These are phyloP conservation scores for Grapholita molesta DNA, from an alignment of 1,140 invertebrate species.

Conservation along the genomic window DNA sequence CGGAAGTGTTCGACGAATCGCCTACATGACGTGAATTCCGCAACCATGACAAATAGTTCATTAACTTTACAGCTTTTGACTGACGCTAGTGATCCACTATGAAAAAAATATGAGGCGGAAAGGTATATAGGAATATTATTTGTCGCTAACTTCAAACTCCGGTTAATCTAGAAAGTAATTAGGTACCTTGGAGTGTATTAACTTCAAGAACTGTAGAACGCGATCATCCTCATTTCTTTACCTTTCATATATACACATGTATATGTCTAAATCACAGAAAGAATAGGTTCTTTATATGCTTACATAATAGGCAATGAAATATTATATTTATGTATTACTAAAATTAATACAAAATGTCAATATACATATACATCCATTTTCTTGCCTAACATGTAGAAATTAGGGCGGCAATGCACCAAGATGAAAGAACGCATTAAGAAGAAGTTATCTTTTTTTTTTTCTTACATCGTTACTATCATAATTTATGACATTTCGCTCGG, in stretches of 20 bases:
- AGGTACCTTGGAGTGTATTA: no score
- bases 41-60: not conserved
- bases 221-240: no score
- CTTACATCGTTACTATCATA: not conserved
- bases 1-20: constrained; percentile 54
- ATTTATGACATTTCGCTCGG: not conserved
- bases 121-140: no score
- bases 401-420: not conserved
- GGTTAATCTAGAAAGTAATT: no score
- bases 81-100: not conserved
- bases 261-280: no score
- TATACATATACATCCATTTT: not conserved
- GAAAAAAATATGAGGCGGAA: no score
- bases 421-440: not conserved
- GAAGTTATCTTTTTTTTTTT: not conserved
- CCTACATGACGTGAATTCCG: constrained; percentile 40
- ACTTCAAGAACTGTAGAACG: no score
- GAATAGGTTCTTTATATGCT: no score
- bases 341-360: not conserved
- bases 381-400: not conserved
- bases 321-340: not conserved
- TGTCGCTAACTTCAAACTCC: no score
- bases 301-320: no score
- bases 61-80: not conserved
- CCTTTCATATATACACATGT: no score